phyloP scores from a whole-genome alignment of 2,888 invertebrate species.

The Neoascia interrupta region DNA sequence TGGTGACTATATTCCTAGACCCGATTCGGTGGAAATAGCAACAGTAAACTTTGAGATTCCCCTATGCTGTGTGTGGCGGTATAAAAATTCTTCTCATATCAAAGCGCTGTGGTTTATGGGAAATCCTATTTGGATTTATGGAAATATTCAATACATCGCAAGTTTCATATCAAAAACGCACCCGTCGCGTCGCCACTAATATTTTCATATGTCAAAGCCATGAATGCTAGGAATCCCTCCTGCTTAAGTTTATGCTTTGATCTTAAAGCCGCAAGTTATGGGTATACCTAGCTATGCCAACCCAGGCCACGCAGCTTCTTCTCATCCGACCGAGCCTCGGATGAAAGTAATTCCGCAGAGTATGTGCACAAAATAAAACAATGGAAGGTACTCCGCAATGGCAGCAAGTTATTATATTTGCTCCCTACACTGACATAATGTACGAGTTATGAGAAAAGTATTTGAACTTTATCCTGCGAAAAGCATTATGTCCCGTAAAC shows the following conservation, averaged over 20 bases:
- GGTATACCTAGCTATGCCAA: too few species aligned
- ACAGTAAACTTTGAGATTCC: constrained; percentile 23
- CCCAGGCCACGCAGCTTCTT: too few species aligned
- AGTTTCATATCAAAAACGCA: constrained; percentile 18
- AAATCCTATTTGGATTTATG: constrained; percentile 39
- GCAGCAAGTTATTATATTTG: constrained; percentile 3
- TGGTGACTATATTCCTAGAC: constrained; percentile 25
- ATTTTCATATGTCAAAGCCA: constrained; percentile 17
- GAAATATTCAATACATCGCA: constrained; percentile 40
- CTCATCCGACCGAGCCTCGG: constrained; percentile 10
- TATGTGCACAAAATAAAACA: constrained; percentile 23
- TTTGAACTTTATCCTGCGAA: constrained; percentile 21
- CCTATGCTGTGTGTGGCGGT: constrained; percentile 46
- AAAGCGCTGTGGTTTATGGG: constrained; percentile 33
- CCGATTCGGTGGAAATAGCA: constrained; percentile 37
- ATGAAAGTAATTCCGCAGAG: constrained; percentile 24
- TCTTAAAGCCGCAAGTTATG: constrained; percentile 6
- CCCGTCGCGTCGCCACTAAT: constrained; percentile 18
- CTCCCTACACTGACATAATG: constrained; percentile 45
- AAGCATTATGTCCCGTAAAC: too few species aligned
- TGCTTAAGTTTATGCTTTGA: constrained; percentile 7
- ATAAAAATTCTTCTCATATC: constrained; percentile 26
- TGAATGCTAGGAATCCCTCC: constrained; percentile 22
- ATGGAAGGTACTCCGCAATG: constrained; percentile 17
- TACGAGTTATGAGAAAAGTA: constrained; percentile 35